Evolutionary conservation across 2,797 vertebrate species (phyloP), one percentile per base, ranked within the genome.

Genomic region (Cynopterus sphinx): DNA sequence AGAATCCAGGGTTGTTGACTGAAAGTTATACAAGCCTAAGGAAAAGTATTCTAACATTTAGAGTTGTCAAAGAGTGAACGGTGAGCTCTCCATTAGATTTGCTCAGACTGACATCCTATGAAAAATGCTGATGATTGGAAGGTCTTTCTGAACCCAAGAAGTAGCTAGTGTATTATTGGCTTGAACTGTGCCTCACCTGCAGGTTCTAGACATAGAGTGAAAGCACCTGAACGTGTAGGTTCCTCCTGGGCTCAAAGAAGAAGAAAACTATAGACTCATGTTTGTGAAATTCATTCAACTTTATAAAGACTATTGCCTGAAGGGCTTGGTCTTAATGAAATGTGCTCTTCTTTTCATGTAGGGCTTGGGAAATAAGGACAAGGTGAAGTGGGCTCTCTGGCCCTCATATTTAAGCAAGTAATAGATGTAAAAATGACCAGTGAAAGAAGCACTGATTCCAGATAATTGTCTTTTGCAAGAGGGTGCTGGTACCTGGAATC

Each of bases 21-120:
- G 61, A 91, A 83, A 89, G 51, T 91, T 63, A 26, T 16, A 39
- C 67, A 15, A 88, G 12, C 39, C 9, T 75, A 39, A 81, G 71
- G 65, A 88, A 71, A 89, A 87, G 57, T 92, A 59, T 75, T 78
- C 43, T 51, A 65, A 43, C 41, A 53, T 85, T 95, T 75, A 91
- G 41, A 84, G 49, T 67, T 84, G 36, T 92, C 71, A 63, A 53
- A 57, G 85, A 68, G 36, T 53, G 51, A 21, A 46, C 17, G 36
- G 31, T 39, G 39, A 24, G 16, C 57, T 85, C 39, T 82, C 8
- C 15, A 6, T 46, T 74, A 57, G 63, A 41, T 5, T 61, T 67
- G 22, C 43, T 78, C 31, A 55, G 24, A 31, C 26, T 87, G 75
- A 75, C n/a, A 26, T 31, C 68, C 3, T 83, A 4, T 49, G 70